These are phyloP conservation scores for Drosophila navojoa DNA, from an alignment of 1,140 invertebrate species.

Conservation along the genomic window DNA sequence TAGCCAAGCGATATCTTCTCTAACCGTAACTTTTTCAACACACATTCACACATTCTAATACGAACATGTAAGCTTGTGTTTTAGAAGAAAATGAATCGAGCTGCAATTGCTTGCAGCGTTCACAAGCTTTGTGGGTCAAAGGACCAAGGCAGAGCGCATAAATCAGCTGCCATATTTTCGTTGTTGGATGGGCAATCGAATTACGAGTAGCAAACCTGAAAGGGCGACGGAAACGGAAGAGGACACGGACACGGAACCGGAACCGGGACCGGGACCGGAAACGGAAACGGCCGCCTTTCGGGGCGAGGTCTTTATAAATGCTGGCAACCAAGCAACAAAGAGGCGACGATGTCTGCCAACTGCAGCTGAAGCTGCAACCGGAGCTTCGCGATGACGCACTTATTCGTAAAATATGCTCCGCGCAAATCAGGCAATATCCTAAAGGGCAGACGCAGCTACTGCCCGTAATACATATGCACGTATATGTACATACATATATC, in stretches of 20 bases:
- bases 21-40: too few species aligned
- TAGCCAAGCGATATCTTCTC: too few species aligned
- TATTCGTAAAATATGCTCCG: constrained; percentile 25
- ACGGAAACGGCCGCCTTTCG: constrained; percentile 52
- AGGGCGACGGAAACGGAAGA: constrained; percentile 23
- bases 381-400: constrained; percentile 8
- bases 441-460: neutral
- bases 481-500: neutral
- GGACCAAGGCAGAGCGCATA: constrained; percentile 31
- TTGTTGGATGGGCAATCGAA: constrained; percentile 65
- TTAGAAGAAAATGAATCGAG: constrained; percentile 1
- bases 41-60: neutral
- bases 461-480: constrained; percentile 4
- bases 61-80: neutral
- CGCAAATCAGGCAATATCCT: constrained; percentile 18
- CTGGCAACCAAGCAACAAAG: constrained; percentile 43
- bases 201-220: constrained; percentile 66
- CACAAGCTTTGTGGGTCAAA: constrained; percentile 30
- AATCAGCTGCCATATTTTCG: constrained; percentile 51
- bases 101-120: constrained; percentile 9
- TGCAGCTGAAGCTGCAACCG: constrained; percentile 9
- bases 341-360: constrained; percentile 13
- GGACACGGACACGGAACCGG: constrained; percentile 46
- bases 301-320: constrained; percentile 55
- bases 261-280: too few species aligned